Evolutionary conservation across 1,140 invertebrate species (phyloP).

Genomic region (Zaprionus ornatus): DNA sequence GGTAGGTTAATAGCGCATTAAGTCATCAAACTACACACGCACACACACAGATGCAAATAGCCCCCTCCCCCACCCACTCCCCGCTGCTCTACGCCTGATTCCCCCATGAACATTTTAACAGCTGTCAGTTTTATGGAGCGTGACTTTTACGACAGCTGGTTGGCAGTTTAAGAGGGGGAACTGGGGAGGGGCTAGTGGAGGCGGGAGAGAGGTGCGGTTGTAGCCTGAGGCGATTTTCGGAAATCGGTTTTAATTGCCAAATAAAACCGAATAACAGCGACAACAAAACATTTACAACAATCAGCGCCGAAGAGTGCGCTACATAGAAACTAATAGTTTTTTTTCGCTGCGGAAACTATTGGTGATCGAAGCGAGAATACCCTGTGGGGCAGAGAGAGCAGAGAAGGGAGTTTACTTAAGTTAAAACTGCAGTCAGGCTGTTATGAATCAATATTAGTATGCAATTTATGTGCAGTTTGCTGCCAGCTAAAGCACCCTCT

Average conservation of each 20-base stretch:
- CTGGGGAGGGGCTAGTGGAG: not conserved
- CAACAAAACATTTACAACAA: conserved; percentile 64
- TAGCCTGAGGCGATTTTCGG: conserved; percentile 63
- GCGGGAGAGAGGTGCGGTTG: conserved; percentile 1
- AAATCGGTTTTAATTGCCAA: conserved; percentile 80
- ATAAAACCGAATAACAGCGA: conserved; percentile 66
- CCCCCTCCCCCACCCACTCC: not conserved
- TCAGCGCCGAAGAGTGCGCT: conserved; percentile 60
- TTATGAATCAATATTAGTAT: not conserved
- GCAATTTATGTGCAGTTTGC: not conserved
- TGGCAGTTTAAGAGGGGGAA: conserved; percentile 3
- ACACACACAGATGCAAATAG: conserved; percentile 12
- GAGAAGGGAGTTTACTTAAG: not conserved
- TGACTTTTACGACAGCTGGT: conserved; percentile 76
- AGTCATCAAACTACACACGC: conserved; percentile 60
- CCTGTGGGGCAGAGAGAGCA: not conserved
- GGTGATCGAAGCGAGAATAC: not conserved
- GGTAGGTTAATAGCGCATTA: conserved; percentile 68
- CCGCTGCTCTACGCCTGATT: not conserved
- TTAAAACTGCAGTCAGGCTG: not conserved
- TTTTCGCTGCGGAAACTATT: not conserved
- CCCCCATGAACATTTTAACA: conserved; percentile 68
- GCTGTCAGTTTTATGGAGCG: conserved; percentile 80
- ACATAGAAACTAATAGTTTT: conserved; percentile 24
- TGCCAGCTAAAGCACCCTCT: not conserved